Evolutionary conservation across 2,888 invertebrate species (phyloP), one percentile per base, ranked within the genome.

Genomic region (Dexiosoma caninum): DNA sequence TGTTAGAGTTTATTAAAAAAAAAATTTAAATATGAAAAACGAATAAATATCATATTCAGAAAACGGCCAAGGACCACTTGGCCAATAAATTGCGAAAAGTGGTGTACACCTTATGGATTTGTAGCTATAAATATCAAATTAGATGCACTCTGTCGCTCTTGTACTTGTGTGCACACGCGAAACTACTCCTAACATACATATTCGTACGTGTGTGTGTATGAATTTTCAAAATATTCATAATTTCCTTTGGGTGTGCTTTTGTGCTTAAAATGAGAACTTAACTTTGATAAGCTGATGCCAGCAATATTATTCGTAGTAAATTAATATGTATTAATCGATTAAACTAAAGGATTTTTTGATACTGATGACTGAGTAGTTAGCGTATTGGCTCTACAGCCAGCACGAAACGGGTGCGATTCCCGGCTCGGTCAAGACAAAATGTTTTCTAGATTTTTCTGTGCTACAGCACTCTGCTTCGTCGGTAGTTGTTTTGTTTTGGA

Each of bases 1-100:
- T 49, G 66, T 66, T 66, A 66, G 64, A 74, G 55, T 55, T 19
- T 37, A 30, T 0, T n/a, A n/a, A n/a, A n/a, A n/a, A n/a, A n/a
- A 21, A 51, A 71, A 30, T 51, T 14, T 10, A 32, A n/a, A n/a
- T n/a, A n/a, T n/a, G n/a, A n/a, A n/a, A n/a, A 60, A 16, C 12
- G 1, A 21, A 21, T 32, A 37, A 57, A 14, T 5, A 7, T 21
- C 7, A 10, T 19, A 21, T 37, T 37, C 8, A 32, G 14, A 12
- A 72, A 42, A 74, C 7, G 30, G 14, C 16, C 51, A 35, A 35
- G 21, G 40, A 53, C 7, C 40, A 35, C 32, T 44, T 44, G 62
- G 44, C 46, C 59, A 46, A 37, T 62, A 35, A 14, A 14, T 14
- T 40, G 5, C 5, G 2, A 59, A 64, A 76, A 37, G 12, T 35